These are phyloP conservation scores for Oreochromis mossambicus DNA, from an alignment of 2,797 vertebrate genomes.

Conservation along the genomic window DNA sequence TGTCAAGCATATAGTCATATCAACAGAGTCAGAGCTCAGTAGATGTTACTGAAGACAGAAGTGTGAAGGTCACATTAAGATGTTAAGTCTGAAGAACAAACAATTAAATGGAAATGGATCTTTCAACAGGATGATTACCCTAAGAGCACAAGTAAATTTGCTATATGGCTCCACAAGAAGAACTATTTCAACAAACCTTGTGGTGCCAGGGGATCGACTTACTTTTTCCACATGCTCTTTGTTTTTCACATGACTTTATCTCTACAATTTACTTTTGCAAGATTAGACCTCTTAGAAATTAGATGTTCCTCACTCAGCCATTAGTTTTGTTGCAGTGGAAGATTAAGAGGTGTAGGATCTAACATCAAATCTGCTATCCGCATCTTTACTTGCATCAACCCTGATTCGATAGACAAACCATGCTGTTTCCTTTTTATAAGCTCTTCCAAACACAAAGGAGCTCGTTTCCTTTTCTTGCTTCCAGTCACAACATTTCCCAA, in stretches of 20 bases:
- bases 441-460: not conserved
- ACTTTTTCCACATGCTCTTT: not conserved
- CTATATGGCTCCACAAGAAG: not conserved
- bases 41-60: not conserved
- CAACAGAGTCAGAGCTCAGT: not conserved
- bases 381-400: not conserved
- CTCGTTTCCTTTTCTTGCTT: not conserved
- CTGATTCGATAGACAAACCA: not conserved
- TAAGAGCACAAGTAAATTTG: not conserved
- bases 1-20: not conserved
- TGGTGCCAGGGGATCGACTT: not conserved
- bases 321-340: not conserved
- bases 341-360: not conserved
- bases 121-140: not conserved
- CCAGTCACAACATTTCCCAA: not conserved
- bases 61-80: not conserved
- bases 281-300: not conserved
- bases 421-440: not conserved
- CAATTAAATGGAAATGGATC: not conserved
- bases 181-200: accelerated
- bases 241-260: accelerated
- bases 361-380: not conserved
- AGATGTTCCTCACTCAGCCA: not conserved
- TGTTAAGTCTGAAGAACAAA: not conserved
- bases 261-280: not conserved